phyloP scores from a whole-genome alignment of 2,113 vertebrate species.

The Etia nguti region DNA sequence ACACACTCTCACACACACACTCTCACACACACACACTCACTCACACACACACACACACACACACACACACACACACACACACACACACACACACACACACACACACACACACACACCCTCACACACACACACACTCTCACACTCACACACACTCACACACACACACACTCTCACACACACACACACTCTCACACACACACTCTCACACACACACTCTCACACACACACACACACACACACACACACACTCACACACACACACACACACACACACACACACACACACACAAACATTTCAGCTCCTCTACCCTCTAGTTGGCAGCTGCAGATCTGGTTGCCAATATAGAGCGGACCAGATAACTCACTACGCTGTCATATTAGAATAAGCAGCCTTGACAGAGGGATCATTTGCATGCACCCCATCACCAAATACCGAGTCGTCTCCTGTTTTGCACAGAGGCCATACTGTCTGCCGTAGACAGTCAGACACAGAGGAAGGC shows the following conservation, averaged over 20 bases:
- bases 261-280: background rate
- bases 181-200: no score
- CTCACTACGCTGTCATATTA: conserved; percentile 72
- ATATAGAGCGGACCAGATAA: conserved; percentile 67
- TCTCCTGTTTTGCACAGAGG: conserved; percentile 57
- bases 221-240: background rate
- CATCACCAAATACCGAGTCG: conserved; percentile 61
- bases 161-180: no score
- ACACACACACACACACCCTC: no score
- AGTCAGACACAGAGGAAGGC: conserved; percentile 28
- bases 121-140: no score
- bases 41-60: no score
- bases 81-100: no score
- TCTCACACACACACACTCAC: background rate
- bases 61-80: no score
- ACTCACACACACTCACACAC: no score
- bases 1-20: background rate
- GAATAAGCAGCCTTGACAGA: conserved; percentile 74
- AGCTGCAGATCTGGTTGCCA: conserved; percentile 68
- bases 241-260: background rate
- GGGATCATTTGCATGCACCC: conserved; percentile 74
- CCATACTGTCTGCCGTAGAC: conserved; percentile 47
- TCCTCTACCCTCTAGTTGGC: conserved; percentile 52
- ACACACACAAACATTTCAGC: conserved; percentile 6
- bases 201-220: background rate